Evolutionary conservation across 2,888 invertebrate species (phyloP).

Genomic region (Seladonia tumulorum): DNA sequence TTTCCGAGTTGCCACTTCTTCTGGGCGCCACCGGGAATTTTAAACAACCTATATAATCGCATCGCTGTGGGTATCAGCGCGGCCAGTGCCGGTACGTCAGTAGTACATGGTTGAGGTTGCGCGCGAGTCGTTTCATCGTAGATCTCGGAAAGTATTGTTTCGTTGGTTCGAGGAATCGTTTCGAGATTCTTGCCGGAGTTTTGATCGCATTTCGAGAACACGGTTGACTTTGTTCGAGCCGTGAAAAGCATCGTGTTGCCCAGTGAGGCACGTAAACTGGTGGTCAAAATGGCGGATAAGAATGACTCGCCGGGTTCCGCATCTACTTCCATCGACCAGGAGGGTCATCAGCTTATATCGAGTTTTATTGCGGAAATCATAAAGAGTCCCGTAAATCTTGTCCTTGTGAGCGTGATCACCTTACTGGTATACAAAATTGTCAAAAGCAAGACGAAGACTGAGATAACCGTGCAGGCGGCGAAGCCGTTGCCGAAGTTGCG

Average conservation of each 20-base stretch:
- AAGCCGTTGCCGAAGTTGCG: slow-evolving; percentile 92
- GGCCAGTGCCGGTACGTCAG: slow-evolving; percentile 29
- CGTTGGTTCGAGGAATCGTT: neutral
- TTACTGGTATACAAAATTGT: slow-evolving; percentile 91
- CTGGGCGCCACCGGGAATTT: neutral
- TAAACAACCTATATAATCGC: slow-evolving; percentile 25
- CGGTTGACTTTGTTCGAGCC: slow-evolving; percentile 5
- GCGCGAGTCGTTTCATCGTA: slow-evolving; percentile 21
- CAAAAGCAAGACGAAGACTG: slow-evolving; percentile 84
- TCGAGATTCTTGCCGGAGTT: neutral
- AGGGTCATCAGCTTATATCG: slow-evolving; percentile 75
- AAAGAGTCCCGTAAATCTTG: slow-evolving; percentile 90
- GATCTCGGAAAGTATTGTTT: slow-evolving; percentile 21
- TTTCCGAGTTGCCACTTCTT: neutral
- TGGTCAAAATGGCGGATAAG: slow-evolving; percentile 81
- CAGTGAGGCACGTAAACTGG: slow-evolving; percentile 37
- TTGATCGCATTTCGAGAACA: neutral
- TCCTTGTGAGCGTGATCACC: slow-evolving; percentile 88
- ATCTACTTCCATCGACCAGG: slow-evolving; percentile 58
- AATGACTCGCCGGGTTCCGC: slow-evolving; percentile 74
- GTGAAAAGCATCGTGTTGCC: slow-evolving; percentile 44
- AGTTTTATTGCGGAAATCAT: slow-evolving; percentile 87
- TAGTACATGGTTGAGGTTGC: slow-evolving; percentile 37
- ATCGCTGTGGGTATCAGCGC: slow-evolving; percentile 34
- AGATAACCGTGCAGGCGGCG: slow-evolving; percentile 83